Percentiles rank a stretch among this genome's conserved stretches.
These are phyloP conservation scores for Tinea semifulvella DNA, from an alignment of 2,888 invertebrate genomes.

Conservation along the genomic window DNA sequence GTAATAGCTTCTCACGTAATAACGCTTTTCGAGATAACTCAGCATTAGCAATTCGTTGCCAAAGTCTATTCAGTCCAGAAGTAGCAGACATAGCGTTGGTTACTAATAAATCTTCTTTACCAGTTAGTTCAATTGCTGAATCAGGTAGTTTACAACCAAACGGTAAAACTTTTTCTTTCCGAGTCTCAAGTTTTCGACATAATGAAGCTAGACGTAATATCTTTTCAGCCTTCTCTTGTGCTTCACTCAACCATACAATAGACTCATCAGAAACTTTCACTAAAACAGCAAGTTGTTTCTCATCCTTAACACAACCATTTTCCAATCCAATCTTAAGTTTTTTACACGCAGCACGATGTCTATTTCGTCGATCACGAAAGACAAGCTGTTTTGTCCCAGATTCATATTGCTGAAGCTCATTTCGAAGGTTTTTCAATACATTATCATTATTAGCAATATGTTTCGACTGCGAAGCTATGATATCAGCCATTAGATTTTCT, in stretches of 20 bases:
- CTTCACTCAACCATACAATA: slow-evolving; percentile 43
- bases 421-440: slow-evolving; percentile 37
- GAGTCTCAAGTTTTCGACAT: slow-evolving; percentile 67
- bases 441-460: slow-evolving; percentile 49
- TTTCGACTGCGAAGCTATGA: slow-evolving; percentile 50
- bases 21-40: slow-evolving; percentile 47
- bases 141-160: slow-evolving; percentile 36
- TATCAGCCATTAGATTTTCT: slow-evolving; percentile 53
- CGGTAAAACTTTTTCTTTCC: slow-evolving; percentile 56
- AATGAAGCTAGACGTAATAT: slow-evolving; percentile 56
- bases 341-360: slow-evolving; percentile 42
- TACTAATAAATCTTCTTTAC: slow-evolving; percentile 40
- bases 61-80: slow-evolving; percentile 43
- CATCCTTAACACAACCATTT: slow-evolving; percentile 36
- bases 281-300: slow-evolving; percentile 33
- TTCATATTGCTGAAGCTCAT: slow-evolving; percentile 49
- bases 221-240: slow-evolving; percentile 54
- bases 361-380: slow-evolving; percentile 47
- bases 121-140: slow-evolving; percentile 30
- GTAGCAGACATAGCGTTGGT: slow-evolving; percentile 38
- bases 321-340: slow-evolving; percentile 36
- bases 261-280: slow-evolving; percentile 46
- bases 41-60: slow-evolving; percentile 50
- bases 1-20: slow-evolving; percentile 39
- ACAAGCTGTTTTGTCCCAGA: slow-evolving; percentile 53